Base-by-base conservation (phyloP, 2,113 vertebrate genomes). In the Xiphorhynchus elegans region DNA sequence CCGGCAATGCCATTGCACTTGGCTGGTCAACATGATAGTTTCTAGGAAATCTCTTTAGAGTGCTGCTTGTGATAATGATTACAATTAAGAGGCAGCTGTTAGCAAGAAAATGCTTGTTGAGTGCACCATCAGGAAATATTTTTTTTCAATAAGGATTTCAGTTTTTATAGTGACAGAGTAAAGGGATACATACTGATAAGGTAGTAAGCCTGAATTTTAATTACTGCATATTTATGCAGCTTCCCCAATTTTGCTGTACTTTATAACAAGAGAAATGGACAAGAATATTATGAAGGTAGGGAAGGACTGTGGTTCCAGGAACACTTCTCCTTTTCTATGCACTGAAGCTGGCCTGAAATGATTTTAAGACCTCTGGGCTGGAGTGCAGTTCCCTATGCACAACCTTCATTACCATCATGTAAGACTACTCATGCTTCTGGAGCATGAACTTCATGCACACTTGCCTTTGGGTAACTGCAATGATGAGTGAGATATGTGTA, bases 11-110 rank as follows among this genome's bases (percentile, higher is more conserved):
- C 28, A 37, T 73, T 26, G 19, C 12, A 25, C 55, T 84, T 95
- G 73, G 10, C 55, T 87, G 47, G 20, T 47, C 40, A 67, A 66
- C 35, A 13, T 69, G 67, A 40, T 63, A 42, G 14, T 84, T 95
- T 95, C 39, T 86, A 91, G 87, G 84, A 96, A 95, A 85, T 69
- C 60, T 31, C 31, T 95, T 96, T 84, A 70, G 55, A 31, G 24
- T 42, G 24, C 46, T 82, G 40, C 79, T 84, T 95, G 24, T 90
- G 50, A 52, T 86, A 31, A 90, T 74, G 28, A 29, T 55, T 75
- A 73, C 21, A 46, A 55, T 79, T 84, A 82, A 72, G 67, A 55
- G 53, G 39, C 44, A 93, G 52, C 67, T 93, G 50, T 95, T 91
- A 18, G 13, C 12, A 26, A 62, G 64, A 35, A 47, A 69, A 70